A percentile compares a stretch with the other conserved stretches of the same genome.
phyloP scores from a whole-genome alignment of 2,888 invertebrate genomes.

The Xanthostigma xanthostigma region DNA sequence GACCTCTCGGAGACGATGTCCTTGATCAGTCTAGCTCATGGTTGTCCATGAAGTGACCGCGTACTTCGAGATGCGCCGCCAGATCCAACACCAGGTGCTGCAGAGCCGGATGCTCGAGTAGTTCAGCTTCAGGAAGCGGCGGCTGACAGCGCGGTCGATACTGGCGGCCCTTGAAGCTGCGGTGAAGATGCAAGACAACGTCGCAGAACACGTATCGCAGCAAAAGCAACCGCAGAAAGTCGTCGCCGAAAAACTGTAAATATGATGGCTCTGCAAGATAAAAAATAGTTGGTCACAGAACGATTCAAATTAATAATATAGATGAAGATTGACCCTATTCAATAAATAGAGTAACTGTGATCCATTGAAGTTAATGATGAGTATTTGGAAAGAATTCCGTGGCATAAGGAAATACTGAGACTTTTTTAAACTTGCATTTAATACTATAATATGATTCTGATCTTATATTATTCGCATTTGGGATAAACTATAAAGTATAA shows the following conservation, averaged over 20 bases:
- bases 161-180: constrained; percentile 69
- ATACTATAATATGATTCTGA: no score
- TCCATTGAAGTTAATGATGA: no score
- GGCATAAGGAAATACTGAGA: no score
- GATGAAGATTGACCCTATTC: no score
- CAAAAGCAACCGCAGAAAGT: constrained; percentile 77
- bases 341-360: neutral
- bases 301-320: neutral
- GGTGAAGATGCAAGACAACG: constrained; percentile 75
- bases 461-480: no score
- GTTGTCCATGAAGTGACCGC: constrained; percentile 49
- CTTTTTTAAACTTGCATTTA: no score
- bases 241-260: constrained; percentile 86
- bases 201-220: constrained; percentile 89
- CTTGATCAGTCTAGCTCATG: constrained; percentile 47
- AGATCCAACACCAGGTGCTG: constrained; percentile 69
- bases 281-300: constrained; percentile 1
- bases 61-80: constrained; percentile 69
- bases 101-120: constrained; percentile 70
- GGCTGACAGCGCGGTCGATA: constrained; percentile 79
- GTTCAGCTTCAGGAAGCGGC: constrained; percentile 69
- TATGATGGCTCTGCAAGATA: constrained; percentile 43
- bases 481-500: no score
- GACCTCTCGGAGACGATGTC: constrained; percentile 26
- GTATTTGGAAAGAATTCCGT: no score